Percentiles rank a stretch among this genome's conserved stretches.
Evolutionary conservation across 2,888 invertebrate species (phyloP).

Genomic region (Alentia gelatinosa): DNA sequence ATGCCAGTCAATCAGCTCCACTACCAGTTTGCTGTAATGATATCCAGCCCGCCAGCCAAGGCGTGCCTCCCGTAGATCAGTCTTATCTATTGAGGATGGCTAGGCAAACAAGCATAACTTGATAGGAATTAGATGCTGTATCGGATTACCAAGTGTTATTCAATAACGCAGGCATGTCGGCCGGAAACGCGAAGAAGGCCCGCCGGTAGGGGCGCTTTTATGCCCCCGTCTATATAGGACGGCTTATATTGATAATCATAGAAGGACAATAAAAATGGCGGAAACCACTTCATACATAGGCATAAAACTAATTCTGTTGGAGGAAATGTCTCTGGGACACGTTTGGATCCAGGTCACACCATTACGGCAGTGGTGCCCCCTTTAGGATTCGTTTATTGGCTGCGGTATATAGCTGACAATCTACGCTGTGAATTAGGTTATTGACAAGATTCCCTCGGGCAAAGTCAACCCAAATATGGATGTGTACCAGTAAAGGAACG

Average conservation of each 20-base stretch:
- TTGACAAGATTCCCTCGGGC: too few species aligned
- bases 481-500: too few species aligned
- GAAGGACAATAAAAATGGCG: background rate
- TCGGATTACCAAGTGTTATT: constrained; percentile 19
- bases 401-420: too few species aligned
- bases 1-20: background rate
- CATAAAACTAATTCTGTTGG: background rate
- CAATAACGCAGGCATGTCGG: background rate
- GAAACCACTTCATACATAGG: background rate
- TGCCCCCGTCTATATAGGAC: background rate
- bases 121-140: constrained; percentile 10
- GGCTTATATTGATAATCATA: background rate
- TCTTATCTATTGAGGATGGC: constrained; percentile 14
- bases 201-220: background rate
- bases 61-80: background rate
- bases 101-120: background rate
- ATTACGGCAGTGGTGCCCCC: too few species aligned
- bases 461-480: too few species aligned
- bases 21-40: background rate
- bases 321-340: too few species aligned
- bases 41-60: background rate
- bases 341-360: too few species aligned
- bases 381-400: too few species aligned
- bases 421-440: too few species aligned
- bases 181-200: background rate